Conservation (phyloP, 37 sponge, comb jelly and placozoan genomes). For the Ephydatia muelleri region DNA sequence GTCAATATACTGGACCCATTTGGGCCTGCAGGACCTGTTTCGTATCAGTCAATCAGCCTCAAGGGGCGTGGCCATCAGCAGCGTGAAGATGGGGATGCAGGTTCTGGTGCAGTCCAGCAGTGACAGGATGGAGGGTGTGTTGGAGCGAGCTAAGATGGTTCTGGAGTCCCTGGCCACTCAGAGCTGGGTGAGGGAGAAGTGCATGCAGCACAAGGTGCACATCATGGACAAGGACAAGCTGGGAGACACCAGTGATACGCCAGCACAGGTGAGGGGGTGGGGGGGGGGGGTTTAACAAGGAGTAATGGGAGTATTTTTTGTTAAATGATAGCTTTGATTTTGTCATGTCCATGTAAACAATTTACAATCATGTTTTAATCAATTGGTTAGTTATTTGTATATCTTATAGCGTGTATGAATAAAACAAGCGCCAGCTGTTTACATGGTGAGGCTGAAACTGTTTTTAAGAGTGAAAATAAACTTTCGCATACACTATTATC, state of each 20-base stretch:
- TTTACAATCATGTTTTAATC: background rate
- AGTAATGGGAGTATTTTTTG: background rate
- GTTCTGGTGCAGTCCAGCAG: conserved; percentile 49
- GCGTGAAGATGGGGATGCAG: conserved; percentile 52
- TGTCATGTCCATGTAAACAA: no score
- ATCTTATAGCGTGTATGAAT: no score
- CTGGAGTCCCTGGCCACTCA: conserved; percentile 75
- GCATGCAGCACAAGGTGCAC: conserved; percentile 38
- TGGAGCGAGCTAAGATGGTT: background rate
- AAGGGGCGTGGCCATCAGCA: conserved; percentile 33
- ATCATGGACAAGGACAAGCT: conserved; percentile 71
- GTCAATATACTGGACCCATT: no score
- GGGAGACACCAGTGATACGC: conserved; percentile 61
- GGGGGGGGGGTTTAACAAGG: background rate
- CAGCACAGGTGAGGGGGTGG: conserved; percentile 33
- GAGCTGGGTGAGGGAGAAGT: conserved; percentile 84
- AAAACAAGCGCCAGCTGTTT: no score
- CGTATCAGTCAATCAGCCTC: conserved; percentile 42
- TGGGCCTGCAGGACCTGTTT: conserved; percentile 74
- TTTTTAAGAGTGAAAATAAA: no score
- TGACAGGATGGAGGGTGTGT: conserved; percentile 6
- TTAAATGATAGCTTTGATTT: no score
- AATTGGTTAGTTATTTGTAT: background rate
- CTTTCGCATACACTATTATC: no score
- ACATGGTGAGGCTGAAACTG: no score